Evolutionary conservation across 2,888 invertebrate genomes (phyloP).

Genomic region (Pardosa pseudoannulata): DNA sequence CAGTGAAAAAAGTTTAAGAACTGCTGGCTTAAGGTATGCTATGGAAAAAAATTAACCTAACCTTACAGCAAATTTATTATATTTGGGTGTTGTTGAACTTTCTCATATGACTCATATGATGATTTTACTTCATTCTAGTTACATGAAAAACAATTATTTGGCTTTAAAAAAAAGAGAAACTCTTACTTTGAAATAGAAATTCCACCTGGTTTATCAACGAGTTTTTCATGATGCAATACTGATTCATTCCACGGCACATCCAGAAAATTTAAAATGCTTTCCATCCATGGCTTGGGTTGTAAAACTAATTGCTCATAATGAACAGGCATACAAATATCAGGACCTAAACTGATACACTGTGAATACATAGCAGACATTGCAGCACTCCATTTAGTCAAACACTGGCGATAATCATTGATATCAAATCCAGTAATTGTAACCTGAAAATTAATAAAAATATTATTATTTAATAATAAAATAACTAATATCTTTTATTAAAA

Average conservation of each 20-base stretch:
- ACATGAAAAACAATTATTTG: too few species aligned
- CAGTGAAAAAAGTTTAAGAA: too few species aligned
- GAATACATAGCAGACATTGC: conserved; percentile 96
- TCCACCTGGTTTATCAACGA: conserved; percentile 96
- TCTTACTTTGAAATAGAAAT: conserved; percentile 96
- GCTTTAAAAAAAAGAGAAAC: too few species aligned
- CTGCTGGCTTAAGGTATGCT: too few species aligned
- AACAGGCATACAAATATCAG: conserved; percentile 85
- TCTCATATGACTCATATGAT: too few species aligned
- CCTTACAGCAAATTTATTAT: too few species aligned
- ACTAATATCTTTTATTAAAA: too few species aligned
- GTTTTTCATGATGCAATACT: conserved; percentile 97
- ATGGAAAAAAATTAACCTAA: too few species aligned
- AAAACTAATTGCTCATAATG: conserved; percentile 98
- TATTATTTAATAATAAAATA: too few species aligned
- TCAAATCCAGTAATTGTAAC: conserved; percentile 95
- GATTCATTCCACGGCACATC: conserved; percentile 96
- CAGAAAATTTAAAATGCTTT: conserved; percentile 90
- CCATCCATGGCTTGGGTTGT: conserved; percentile 93
- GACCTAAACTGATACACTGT: conserved; percentile 88
- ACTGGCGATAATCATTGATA: conserved; percentile 93
- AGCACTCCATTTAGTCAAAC: conserved; percentile 97
- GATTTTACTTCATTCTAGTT: too few species aligned
- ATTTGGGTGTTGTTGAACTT: too few species aligned
- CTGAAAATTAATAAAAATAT: conserved; percentile 76